Percentiles rank a stretch among this genome's conserved stretches.
Conservation (phyloP, 2,797 vertebrate genomes). For the Mormyrops boulengeri region DNA sequence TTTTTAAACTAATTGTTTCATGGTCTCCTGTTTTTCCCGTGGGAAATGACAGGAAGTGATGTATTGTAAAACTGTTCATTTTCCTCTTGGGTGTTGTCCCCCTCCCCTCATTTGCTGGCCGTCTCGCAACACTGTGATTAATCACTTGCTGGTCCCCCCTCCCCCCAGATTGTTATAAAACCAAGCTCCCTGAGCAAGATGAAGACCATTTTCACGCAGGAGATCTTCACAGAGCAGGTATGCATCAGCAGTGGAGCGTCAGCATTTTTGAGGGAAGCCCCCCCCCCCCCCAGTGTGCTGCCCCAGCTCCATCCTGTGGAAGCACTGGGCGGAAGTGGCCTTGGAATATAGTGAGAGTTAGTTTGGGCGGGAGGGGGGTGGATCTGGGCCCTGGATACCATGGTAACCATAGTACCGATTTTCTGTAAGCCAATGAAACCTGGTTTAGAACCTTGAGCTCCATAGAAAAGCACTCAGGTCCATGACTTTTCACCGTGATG, state of each 20-base stretch:
- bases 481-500: neutral
- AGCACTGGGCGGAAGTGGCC: neutral
- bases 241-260: neutral
- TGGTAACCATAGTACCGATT: neutral
- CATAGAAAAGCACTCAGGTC: neutral
- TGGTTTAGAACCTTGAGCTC: neutral
- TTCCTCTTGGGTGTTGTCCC: neutral
- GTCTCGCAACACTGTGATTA: neutral
- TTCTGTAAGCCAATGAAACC: neutral
- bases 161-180: slow-evolving; percentile 92
- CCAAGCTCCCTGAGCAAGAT: slow-evolving; percentile 96
- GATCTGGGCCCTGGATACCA: neutral
- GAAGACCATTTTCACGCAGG: slow-evolving; percentile 98
- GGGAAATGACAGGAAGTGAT: neutral
- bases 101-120: neutral
- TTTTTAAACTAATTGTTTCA: neutral
- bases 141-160: neutral
- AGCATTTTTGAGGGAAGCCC: neutral
- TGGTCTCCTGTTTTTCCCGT: neutral
- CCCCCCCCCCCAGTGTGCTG: neutral
- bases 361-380: neutral
- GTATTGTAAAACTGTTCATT: neutral
- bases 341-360: neutral
- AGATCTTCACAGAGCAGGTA: slow-evolving; percentile 99
- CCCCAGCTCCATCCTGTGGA: neutral